Evolutionary conservation across 2,113 vertebrate genomes (phyloP), one percentile per base, ranked within the genome.

Genomic region (Silurus glanis): DNA sequence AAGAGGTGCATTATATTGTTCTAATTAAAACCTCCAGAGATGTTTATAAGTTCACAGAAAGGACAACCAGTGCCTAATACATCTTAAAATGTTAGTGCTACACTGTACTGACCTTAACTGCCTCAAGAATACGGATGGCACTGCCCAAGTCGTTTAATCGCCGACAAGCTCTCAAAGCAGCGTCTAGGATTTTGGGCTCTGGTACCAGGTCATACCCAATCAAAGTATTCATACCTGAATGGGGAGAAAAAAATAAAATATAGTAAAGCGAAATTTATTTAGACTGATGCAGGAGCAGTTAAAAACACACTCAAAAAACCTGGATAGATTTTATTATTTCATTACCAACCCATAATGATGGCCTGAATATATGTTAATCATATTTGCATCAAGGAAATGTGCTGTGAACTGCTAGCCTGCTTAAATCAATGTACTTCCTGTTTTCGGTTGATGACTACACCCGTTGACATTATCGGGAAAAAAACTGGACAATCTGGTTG

Each of bases 111-210:
- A 99, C 98, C 97, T 98, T 99, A 80, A 99, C 96, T 13, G 95
- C 97, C 90, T 99, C 98, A 86, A 99, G 94, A 93, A 99, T 98
- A 84, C 97, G 97, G 91, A 99, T 95, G 23, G 98, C 96, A 55
- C 95, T 98, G 91, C 97, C 97, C 85, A 99, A 94, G 92, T 99
- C 98, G 1, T 99, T 94, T 95, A 99, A 91, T 92, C 98, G 96
- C 87, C 98, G 93, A 94, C 98, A 99, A 2, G 98, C 98, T 90
- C 95, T 91, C 89, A 99, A 94, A 53, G 97, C 98, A 47, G 98
- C 97, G n/a, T 98, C 97, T 0, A 99, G 91, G 88, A 99, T 99
- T 92, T 99, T 99, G 89, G 98, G 98, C 92, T 99, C 98, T 0
- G 97, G 98, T 90, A 99, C 97, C 91, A 99, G 93, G 92, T 99